A percentile compares a stretch with the other conserved stretches of the same genome.
These are phyloP conservation scores for Elaphurus davidianus DNA, from an alignment of 2,113 vertebrate genomes.

Conservation along the genomic window DNA sequence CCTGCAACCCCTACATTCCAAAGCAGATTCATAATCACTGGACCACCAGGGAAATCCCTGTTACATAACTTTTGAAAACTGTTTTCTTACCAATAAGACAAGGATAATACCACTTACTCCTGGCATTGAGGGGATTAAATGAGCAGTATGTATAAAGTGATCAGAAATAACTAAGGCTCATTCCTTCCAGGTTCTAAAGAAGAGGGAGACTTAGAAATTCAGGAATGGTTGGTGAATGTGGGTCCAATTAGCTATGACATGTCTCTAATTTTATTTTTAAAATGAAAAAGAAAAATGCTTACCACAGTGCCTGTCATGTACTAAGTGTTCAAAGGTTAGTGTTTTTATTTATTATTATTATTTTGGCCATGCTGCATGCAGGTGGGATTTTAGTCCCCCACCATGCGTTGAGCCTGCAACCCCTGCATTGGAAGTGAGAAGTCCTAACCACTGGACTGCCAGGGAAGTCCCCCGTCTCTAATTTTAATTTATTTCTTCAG, in stretches of 20 bases:
- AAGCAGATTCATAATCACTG: neutral
- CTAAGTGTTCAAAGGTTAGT: neutral
- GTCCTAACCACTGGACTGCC: neutral
- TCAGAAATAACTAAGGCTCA: neutral
- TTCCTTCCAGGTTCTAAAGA: neutral
- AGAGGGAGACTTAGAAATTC: neutral
- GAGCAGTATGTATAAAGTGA: neutral
- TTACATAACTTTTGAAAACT: neutral
- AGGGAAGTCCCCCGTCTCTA: neutral
- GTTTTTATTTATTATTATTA: neutral
- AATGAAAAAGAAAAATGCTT: neutral
- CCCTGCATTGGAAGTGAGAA: neutral
- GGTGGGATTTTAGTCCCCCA: neutral
- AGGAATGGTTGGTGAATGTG: neutral
- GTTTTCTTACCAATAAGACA: neutral
- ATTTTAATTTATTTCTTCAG: neutral
- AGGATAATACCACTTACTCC: neutral
- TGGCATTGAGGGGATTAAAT: neutral
- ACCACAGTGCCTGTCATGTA: neutral
- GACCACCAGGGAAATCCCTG: neutral
- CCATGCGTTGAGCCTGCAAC: neutral
- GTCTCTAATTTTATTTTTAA: neutral
- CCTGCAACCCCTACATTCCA: neutral
- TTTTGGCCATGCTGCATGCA: neutral
- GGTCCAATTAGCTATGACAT: neutral